Conservation (phyloP, 2,888 invertebrate genomes). For the Lycia hirtaria region DNA sequence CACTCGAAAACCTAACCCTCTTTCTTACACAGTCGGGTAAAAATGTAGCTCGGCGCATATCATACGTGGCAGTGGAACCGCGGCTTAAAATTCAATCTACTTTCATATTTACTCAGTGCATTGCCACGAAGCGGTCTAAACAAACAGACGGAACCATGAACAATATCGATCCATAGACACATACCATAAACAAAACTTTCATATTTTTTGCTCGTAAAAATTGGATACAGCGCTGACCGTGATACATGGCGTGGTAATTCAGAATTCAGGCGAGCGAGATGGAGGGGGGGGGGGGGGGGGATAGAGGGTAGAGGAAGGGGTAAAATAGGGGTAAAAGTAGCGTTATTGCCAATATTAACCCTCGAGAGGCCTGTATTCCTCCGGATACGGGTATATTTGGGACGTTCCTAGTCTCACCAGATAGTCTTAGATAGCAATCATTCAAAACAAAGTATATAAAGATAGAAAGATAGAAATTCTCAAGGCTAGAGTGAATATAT, state of each 20-base stretch:
- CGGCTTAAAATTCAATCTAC: background rate
- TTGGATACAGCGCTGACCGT: constrained; percentile 52
- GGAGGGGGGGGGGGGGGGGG: constrained; percentile 51
- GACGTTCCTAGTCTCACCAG: background rate
- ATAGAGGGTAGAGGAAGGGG: constrained; percentile 52
- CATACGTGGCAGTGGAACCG: too few species aligned
- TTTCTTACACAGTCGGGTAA: too few species aligned
- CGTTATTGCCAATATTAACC: constrained; percentile 75
- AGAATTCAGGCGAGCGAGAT: constrained; percentile 66
- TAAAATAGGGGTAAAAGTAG: constrained; percentile 54
- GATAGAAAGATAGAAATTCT: too few species aligned
- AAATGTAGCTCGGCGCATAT: too few species aligned
- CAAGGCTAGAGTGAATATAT: too few species aligned
- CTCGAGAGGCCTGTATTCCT: constrained; percentile 41
- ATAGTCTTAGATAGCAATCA: too few species aligned
- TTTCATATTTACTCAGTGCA: background rate
- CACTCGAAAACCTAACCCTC: too few species aligned
- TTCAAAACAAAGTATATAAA: too few species aligned
- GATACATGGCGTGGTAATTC: constrained; percentile 62
- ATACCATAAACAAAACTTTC: constrained; percentile 51
- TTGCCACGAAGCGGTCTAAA: background rate
- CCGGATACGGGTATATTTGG: constrained; percentile 21
- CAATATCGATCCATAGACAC: constrained; percentile 9
- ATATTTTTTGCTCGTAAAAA: constrained; percentile 48
- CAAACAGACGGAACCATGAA: background rate